Base-by-base conservation (phyloP, 2,797 vertebrate genomes). In the Ciconia nigra region DNA sequence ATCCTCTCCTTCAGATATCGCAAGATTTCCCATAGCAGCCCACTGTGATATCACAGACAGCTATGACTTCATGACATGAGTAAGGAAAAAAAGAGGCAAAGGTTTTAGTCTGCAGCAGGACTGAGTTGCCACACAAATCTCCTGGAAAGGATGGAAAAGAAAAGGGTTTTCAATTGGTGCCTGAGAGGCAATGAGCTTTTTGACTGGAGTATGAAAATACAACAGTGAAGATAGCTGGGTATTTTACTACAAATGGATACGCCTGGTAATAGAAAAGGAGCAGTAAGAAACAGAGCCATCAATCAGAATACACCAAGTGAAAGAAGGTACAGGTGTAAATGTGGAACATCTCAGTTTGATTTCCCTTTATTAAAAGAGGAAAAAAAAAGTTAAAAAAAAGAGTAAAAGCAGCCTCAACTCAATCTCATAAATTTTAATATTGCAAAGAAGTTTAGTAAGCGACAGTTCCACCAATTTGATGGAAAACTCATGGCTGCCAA, bases 41-140 rank as follows among this genome's bases (percentile, higher is more conserved):
- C 92, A 93, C 73, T 93, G 93, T 96, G 93, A 89, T 96, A 97
- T 95, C 96, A 97, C 88, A 96, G 83, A 90, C 91, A 97, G 96
- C 78, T 88, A 96, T 92, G 94, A 98, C 95, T 98, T 98, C 96
- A 94, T 87, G 92, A 87, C 73, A 89, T 89, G 95, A 91, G 87
- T 97, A 96, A 97, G 90, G 69, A 91, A 96, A 97, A 97, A 96
- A 96, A 62, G 76, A 95, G 71, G 95, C 91, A 97, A 97, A 94
- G 96, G 84, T 87, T 96, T 94, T 59, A 88, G 41, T 57, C 51
- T 81, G 67, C 44, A 69, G 61, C 37, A 91, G 67, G 69, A 91
- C 66, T 93, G 41, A 91, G 81, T 69, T 96, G 96, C 87, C 77
- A 94, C 83, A 97, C 81, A 97, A 81, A 93, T 92, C 83, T 97